Evolutionary conservation across 2,888 invertebrate genomes (phyloP).

Genomic region (Dasysyrphus albostriatus): DNA sequence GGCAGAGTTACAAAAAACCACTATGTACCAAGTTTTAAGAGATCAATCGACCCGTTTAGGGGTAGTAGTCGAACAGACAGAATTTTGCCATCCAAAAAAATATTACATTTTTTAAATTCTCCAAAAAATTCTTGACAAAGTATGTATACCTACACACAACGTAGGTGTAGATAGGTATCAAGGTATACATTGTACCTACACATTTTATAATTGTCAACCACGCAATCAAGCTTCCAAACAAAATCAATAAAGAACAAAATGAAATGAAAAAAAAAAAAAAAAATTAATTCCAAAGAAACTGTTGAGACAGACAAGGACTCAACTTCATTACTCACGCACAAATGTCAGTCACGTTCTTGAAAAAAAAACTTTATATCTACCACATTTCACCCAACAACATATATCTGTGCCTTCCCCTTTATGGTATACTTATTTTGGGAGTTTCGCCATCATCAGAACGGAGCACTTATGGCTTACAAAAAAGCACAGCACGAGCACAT

Average conservation of each 20-base stretch:
- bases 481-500: constrained; percentile 6
- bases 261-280: background rate
- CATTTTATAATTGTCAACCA: constrained; percentile 22
- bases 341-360: constrained; percentile 52
- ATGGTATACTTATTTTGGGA: constrained; percentile 22
- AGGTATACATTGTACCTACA: background rate
- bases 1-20: too few species aligned
- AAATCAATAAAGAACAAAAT: background rate
- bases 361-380: constrained; percentile 12
- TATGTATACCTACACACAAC: too few species aligned
- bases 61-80: too few species aligned
- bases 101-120: too few species aligned
- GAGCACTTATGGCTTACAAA: constrained; percentile 22
- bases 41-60: too few species aligned
- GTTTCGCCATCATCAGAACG: constrained; percentile 13
- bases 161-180: too few species aligned
- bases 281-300: constrained; percentile 17
- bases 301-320: constrained; percentile 6
- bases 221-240: constrained; percentile 11
- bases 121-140: too few species aligned
- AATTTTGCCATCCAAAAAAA: too few species aligned
- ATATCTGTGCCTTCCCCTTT: background rate
- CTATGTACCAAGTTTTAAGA: too few species aligned
- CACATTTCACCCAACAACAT: constrained; percentile 9
- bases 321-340: constrained; percentile 32